Evolutionary conservation across 2,797 vertebrate genomes (phyloP).

Genomic region (Harpagifer antarcticus): DNA sequence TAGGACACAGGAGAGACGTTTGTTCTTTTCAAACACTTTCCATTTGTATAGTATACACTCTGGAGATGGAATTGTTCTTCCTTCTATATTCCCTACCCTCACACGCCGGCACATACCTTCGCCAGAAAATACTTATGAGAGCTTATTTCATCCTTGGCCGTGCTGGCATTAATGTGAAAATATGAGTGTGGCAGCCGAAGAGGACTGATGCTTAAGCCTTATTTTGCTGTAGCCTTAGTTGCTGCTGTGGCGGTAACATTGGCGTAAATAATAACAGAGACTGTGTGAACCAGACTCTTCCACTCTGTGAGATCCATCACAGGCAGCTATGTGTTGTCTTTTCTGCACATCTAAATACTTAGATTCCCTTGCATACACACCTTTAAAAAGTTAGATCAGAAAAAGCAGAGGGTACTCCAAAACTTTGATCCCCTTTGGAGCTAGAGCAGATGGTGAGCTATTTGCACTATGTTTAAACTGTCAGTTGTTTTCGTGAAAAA

Average conservation of each 20-base stretch:
- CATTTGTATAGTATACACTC: conserved; percentile 32
- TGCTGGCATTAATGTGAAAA: conserved; percentile 57
- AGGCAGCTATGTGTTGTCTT: conserved; percentile 10
- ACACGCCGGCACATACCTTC: conserved; percentile 16
- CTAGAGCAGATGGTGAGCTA: conserved; percentile 41
- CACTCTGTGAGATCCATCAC: conserved; percentile 35
- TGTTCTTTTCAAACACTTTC: conserved; percentile 31
- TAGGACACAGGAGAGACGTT: conserved; percentile 13
- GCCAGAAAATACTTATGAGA: conserved; percentile 39
- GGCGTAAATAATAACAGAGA: conserved; percentile 45
- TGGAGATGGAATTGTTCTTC: conserved; percentile 17
- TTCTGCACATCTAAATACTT: conserved; percentile 16
- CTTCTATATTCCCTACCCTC: conserved; percentile 31
- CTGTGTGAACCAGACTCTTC: conserved; percentile 24
- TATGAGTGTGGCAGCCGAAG: conserved; percentile 49
- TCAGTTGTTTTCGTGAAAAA: conserved; percentile 42
- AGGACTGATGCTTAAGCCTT: conserved; percentile 20
- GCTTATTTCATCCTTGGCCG: conserved; percentile 53
- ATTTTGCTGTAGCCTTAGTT: no score
- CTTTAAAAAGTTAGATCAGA: conserved; percentile 17
- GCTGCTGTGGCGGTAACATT: conserved; percentile 12
- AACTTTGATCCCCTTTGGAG: conserved; percentile 23
- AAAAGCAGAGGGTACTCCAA: not conserved
- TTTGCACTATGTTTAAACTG: not conserved
- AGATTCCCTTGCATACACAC: not conserved